Conservation (phyloP, 2,888 invertebrate species). For the Amphipoea lucens region DNA sequence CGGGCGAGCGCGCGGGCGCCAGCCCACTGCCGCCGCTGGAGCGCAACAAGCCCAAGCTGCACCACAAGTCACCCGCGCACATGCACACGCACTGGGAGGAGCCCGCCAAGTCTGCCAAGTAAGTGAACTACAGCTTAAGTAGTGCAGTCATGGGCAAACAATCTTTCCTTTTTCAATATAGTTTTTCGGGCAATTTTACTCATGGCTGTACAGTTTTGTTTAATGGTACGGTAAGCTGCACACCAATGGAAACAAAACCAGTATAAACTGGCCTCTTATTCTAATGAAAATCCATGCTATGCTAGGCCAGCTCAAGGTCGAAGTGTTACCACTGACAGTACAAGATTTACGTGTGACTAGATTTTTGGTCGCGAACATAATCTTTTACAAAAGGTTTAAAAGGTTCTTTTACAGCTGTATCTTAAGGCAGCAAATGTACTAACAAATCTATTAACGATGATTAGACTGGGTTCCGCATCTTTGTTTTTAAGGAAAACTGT, state of each 20-base stretch:
- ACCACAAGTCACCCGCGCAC: slow-evolving; percentile 85
- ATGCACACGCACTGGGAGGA: slow-evolving; percentile 92
- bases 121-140: rapidly evolving
- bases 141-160: neutral
- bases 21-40: slow-evolving; percentile 64
- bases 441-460: neutral
- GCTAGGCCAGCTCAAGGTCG: neutral
- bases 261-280: neutral
- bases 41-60: slow-evolving; percentile 66
- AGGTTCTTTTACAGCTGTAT: neutral
- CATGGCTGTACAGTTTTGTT: neutral
- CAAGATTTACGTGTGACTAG: neutral
- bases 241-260: neutral
- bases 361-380: neutral
- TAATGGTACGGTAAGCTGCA: too few relatives aligned
- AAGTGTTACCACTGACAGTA: too few relatives aligned
- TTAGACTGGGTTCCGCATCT: neutral
- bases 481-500: neutral
- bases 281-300: too few relatives aligned
- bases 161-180: too few relatives aligned
- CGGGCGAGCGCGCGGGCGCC: slow-evolving; percentile 46
- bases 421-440: neutral
- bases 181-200: neutral
- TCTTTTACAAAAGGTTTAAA: neutral
- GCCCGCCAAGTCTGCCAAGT: slow-evolving; percentile 73